Evolutionary conservation across 1,140 invertebrate species (phyloP).

Genomic region (Eulimnadia texana): DNA sequence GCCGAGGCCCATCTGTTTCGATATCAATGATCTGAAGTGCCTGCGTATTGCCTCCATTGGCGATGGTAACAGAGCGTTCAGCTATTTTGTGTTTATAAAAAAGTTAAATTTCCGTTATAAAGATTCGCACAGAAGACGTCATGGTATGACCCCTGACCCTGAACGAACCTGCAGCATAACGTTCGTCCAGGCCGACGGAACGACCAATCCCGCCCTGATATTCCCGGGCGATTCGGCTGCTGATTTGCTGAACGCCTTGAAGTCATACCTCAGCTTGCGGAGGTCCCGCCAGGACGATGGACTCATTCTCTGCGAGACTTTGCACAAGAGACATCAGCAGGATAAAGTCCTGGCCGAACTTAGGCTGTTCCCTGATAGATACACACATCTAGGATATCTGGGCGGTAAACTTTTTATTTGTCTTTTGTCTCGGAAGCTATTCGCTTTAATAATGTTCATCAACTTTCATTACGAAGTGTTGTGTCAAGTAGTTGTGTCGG

Average conservation of each 20-base stretch:
- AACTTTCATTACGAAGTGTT: too few species aligned
- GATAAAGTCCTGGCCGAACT: constrained; percentile 60
- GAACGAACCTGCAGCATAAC: constrained; percentile 31
- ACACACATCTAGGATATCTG: constrained; percentile 13
- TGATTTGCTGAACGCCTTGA: constrained; percentile 46
- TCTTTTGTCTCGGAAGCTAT: neutral
- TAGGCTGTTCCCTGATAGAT: constrained; percentile 56
- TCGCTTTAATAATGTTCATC: too few species aligned
- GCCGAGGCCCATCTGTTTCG: constrained; percentile 9
- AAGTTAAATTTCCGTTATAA: neutral
- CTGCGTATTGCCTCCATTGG: neutral
- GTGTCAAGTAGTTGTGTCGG: too few species aligned
- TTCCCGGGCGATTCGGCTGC: constrained; percentile 75
- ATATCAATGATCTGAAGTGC: constrained; percentile 12
- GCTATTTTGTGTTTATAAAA: neutral
- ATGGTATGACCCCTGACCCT: neutral
- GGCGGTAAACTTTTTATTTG: neutral
- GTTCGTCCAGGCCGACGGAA: constrained; percentile 53
- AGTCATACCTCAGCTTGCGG: constrained; percentile 31
- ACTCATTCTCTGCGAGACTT: constrained; percentile 11
- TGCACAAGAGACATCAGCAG: constrained; percentile 13
- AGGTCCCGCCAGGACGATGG: constrained; percentile 14
- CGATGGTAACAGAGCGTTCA: neutral
- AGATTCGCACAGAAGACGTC: neutral
- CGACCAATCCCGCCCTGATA: constrained; percentile 58